A percentile compares a stretch with the other conserved stretches of the same genome.
These are phyloP conservation scores for Scolopax rusticola DNA, from an alignment of 2,797 vertebrate genomes.

Conservation along the genomic window DNA sequence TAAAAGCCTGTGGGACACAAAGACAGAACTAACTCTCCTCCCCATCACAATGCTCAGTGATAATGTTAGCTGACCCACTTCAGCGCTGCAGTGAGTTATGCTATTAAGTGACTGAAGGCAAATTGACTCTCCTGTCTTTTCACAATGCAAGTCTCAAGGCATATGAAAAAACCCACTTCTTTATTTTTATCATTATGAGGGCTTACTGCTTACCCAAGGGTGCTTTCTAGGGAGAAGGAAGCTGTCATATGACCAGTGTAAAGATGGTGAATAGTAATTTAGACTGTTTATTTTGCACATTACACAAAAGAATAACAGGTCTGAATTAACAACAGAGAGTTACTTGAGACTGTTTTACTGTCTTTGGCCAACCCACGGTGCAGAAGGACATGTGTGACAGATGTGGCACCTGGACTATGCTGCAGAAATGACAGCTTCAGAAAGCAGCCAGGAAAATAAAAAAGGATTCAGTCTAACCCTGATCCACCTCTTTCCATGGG, in stretches of 20 bases:
- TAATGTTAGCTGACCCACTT: slow-evolving; percentile 51
- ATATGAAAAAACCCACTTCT: not conserved
- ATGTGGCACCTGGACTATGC: not conserved
- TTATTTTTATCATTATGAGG: not conserved
- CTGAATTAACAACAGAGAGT: not conserved
- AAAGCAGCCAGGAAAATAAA: not conserved
- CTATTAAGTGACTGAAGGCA: slow-evolving; percentile 39
- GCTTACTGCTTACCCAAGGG: not conserved
- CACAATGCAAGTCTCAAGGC: not conserved
- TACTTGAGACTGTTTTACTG: not conserved
- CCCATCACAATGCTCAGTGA: not conserved
- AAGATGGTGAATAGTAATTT: not conserved
- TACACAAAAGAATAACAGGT: not conserved
- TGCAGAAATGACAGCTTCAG: not conserved
- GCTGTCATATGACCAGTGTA: not conserved
- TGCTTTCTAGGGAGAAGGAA: not conserved
- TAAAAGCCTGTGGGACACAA: slow-evolving; percentile 52
- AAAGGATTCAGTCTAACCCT: not conserved
- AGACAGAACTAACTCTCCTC: not conserved
- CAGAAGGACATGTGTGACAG: not conserved
- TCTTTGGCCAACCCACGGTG: not conserved
- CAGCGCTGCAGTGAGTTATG: not conserved
- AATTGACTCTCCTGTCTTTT: not conserved
- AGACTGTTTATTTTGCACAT: not conserved
- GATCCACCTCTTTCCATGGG: not conserved